Evolutionary conservation across 2,113 vertebrate genomes (phyloP).

Genomic region (Casuarius casuarius): DNA sequence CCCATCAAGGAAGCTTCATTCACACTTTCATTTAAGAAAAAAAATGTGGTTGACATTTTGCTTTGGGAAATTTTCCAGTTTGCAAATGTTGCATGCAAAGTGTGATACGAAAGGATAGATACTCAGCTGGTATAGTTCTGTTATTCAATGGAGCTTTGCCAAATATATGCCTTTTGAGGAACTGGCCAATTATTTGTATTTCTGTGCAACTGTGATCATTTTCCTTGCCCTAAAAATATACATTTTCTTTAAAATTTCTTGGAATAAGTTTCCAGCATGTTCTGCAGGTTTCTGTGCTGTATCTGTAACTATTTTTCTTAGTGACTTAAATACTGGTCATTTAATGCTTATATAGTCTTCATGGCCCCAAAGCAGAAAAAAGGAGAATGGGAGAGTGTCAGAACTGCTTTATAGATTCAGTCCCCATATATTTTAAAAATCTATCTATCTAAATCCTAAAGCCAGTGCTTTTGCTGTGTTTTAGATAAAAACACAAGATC

Average conservation of each 20-base stretch:
- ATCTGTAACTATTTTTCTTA: background rate
- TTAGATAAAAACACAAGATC: background rate
- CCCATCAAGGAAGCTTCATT: constrained; percentile 37
- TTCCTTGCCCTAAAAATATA: background rate
- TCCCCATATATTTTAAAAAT: background rate
- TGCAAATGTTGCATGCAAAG: background rate
- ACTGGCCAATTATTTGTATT: background rate
- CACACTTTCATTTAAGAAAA: background rate
- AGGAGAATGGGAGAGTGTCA: background rate
- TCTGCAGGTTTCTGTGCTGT: background rate
- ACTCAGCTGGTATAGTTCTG: background rate
- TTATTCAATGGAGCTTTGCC: background rate
- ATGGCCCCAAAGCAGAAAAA: background rate
- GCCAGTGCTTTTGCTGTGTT: background rate
- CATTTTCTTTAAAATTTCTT: background rate
- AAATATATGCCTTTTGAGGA: background rate
- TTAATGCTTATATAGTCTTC: background rate
- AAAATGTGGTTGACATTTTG: background rate
- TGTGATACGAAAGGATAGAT: background rate
- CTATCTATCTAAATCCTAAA: background rate
- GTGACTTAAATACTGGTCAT: background rate
- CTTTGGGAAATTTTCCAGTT: background rate
- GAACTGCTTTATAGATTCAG: background rate
- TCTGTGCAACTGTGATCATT: background rate
- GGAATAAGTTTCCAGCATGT: background rate